Conservation (phyloP, 2,797 vertebrate genomes). For the Lepus oiostolus region DNA sequence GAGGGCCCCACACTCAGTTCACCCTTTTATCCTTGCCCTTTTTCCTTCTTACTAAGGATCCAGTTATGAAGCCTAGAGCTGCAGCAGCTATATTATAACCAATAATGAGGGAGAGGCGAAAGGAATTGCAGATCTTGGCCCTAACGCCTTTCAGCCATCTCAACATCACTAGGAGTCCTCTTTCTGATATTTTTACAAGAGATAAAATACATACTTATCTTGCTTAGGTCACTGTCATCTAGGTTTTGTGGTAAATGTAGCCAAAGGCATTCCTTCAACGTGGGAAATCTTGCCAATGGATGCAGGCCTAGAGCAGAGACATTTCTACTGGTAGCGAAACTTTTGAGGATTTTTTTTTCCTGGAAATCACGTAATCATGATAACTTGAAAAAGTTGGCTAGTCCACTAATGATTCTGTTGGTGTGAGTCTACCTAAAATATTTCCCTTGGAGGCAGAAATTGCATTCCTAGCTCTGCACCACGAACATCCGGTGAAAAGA, state of each 20-base stretch:
- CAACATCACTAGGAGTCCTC: background rate
- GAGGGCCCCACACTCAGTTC: background rate
- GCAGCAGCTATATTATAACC: background rate
- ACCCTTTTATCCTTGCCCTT: background rate
- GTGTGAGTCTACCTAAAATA: background rate
- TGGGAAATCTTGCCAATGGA: background rate
- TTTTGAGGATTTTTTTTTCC: background rate
- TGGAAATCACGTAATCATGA: background rate
- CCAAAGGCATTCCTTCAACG: background rate
- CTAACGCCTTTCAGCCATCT: background rate
- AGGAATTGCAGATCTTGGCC: background rate
- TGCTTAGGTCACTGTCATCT: background rate
- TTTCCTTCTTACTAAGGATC: background rate
- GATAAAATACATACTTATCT: background rate
- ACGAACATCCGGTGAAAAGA: background rate
- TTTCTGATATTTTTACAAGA: background rate
- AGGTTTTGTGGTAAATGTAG: constrained; percentile 19
- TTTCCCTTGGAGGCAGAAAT: background rate
- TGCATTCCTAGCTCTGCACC: background rate
- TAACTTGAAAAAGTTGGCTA: background rate
- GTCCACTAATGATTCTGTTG: background rate
- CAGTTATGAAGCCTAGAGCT: background rate
- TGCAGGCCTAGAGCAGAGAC: background rate
- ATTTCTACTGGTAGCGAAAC: constrained; percentile 36
- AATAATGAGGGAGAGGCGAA: background rate